These are phyloP conservation scores for Gonioctena quinquepunctata DNA, from an alignment of 1,140 invertebrate genomes.

Conservation along the genomic window DNA sequence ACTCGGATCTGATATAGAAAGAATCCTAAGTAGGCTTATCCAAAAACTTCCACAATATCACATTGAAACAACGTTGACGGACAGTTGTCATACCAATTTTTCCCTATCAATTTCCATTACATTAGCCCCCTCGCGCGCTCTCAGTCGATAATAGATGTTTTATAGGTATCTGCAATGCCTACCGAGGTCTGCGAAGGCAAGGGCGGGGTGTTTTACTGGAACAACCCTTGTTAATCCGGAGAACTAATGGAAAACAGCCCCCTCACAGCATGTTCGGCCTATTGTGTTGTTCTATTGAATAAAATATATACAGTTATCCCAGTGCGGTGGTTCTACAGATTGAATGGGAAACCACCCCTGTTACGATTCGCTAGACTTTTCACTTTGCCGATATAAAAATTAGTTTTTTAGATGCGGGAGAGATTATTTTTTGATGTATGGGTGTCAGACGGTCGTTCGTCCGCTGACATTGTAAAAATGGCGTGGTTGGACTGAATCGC, in stretches of 20 bases:
- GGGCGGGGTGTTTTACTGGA: slow-evolving; percentile 50
- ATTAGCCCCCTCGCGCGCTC: slow-evolving; percentile 30
- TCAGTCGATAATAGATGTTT: slow-evolving; percentile 40
- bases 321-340: slow-evolving; percentile 36
- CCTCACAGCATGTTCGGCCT: slow-evolving; percentile 44
- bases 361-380: slow-evolving; percentile 20
- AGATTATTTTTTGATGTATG: slow-evolving; percentile 22
- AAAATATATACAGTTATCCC: slow-evolving; percentile 53
- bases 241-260: slow-evolving; percentile 52
- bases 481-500: too few relatives aligned
- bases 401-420: slow-evolving; percentile 20
- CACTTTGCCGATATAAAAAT: slow-evolving; percentile 19
- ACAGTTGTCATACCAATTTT: slow-evolving; percentile 21
- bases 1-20: background rate
- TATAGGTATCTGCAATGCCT: slow-evolving; percentile 28
- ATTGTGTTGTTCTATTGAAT: slow-evolving; percentile 52
- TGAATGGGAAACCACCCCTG: slow-evolving; percentile 38
- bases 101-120: slow-evolving; percentile 35
- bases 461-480: too few relatives aligned
- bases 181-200: slow-evolving; percentile 37
- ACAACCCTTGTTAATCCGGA: slow-evolving; percentile 51
- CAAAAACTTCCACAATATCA: background rate
- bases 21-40: background rate
- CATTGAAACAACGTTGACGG: background rate
- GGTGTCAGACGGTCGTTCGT: background rate